Conservation (phyloP, 2,797 vertebrate species). For the Phrynocephalus guinanensis region DNA sequence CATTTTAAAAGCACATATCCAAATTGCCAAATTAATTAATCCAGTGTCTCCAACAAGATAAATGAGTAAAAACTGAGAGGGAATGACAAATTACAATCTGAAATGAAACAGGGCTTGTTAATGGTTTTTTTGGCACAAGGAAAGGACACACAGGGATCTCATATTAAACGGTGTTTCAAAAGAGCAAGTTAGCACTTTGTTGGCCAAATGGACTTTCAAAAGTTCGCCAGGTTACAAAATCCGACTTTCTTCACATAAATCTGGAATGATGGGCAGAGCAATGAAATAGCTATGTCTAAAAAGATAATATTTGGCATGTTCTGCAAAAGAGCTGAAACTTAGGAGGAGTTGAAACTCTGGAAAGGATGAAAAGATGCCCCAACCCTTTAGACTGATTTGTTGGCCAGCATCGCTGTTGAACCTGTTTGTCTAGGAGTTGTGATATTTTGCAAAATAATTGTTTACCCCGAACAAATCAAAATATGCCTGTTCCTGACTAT, state of each 20-base stretch:
- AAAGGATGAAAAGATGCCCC: constrained; percentile 70
- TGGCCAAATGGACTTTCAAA: constrained; percentile 80
- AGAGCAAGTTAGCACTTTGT: constrained; percentile 70
- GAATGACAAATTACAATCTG: constrained; percentile 68
- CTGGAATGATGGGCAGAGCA: constrained; percentile 71
- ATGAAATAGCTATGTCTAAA: constrained; percentile 71
- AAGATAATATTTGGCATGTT: constrained; percentile 68
- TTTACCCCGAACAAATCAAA: constrained; percentile 40
- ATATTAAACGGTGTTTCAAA: constrained; percentile 71
- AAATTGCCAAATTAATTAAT: constrained; percentile 75
- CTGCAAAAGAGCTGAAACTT: constrained; percentile 68
- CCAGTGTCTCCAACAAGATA: constrained; percentile 64
- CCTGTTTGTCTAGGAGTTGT: constrained; percentile 65
- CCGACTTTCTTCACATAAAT: constrained; percentile 70
- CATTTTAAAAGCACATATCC: constrained; percentile 65
- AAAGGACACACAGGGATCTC: constrained; percentile 54
- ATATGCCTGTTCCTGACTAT: constrained; percentile 40
- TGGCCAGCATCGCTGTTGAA: constrained; percentile 64
- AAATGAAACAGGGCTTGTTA: constrained; percentile 59
- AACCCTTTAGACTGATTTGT: constrained; percentile 67
- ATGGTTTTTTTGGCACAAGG: constrained; percentile 69
- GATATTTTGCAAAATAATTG: constrained; percentile 54
- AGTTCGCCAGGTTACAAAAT: constrained; percentile 70
- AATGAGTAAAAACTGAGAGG: constrained; percentile 67
- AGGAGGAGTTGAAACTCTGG: constrained; percentile 62